Percentiles rank a stretch among this genome's conserved stretches.
These are phyloP conservation scores for Malacoctenus gilli DNA, from an alignment of 2,797 vertebrate species.

Conservation along the genomic window DNA sequence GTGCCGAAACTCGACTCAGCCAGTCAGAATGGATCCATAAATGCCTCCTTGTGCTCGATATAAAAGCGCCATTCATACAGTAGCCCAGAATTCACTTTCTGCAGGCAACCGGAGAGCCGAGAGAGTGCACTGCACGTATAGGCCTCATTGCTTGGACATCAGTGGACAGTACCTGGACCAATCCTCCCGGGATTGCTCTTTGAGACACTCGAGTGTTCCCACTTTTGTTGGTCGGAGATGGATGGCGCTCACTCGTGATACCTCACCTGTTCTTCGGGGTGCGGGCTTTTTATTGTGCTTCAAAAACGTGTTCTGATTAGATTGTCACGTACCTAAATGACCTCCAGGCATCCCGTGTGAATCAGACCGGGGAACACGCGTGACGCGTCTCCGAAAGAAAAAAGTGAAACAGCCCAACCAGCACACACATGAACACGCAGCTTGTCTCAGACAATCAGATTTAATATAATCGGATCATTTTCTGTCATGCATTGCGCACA, in stretches of 20 bases:
- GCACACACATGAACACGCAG: not conserved
- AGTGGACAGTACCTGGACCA: not conserved
- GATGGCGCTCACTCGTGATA: not conserved
- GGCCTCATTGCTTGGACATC: not conserved
- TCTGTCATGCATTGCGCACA: not conserved
- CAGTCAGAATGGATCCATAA: not conserved
- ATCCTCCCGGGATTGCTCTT: not conserved
- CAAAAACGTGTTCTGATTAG: not conserved
- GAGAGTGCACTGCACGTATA: not conserved
- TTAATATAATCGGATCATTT: not conserved
- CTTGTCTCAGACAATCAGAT: not conserved
- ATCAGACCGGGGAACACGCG: no score
- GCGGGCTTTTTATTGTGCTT: not conserved
- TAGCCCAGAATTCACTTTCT: not conserved
- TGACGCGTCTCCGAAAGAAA: not conserved
- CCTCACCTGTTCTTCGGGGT: not conserved
- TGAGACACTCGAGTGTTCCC: not conserved
- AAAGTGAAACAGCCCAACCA: no score
- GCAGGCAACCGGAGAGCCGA: not conserved
- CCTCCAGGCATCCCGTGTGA: no score
- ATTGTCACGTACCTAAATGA: not conserved
- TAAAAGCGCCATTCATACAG: not conserved
- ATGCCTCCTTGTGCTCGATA: not conserved
- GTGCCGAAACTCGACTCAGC: not conserved
- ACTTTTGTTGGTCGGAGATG: not conserved